phyloP scores from a whole-genome alignment of 1,140 invertebrate species.

The Glossosoma conforme region DNA sequence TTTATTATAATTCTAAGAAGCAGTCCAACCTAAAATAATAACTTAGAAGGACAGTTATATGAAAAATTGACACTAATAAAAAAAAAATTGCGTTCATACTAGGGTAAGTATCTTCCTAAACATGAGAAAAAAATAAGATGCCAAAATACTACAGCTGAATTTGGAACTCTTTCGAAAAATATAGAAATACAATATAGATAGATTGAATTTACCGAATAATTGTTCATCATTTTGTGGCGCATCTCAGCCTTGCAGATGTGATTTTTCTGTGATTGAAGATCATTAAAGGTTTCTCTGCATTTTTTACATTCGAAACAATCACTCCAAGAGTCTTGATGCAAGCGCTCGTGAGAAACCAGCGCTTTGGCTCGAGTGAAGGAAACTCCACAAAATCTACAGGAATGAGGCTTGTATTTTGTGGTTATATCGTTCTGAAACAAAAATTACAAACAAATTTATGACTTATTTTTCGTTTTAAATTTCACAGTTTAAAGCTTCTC shows the following conservation, averaged over 20 bases:
- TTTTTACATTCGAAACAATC: slow-evolving; percentile 33
- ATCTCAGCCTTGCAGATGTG: slow-evolving; percentile 32
- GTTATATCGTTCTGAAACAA: slow-evolving; percentile 9
- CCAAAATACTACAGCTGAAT: too few species aligned
- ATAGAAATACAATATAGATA: too few species aligned
- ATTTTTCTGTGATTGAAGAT: slow-evolving; percentile 42
- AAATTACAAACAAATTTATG: slow-evolving; percentile 20
- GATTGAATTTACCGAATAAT: too few species aligned
- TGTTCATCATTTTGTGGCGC: too few species aligned
- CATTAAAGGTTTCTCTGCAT: slow-evolving; percentile 34
- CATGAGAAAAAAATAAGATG: too few species aligned
- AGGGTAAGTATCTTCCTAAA: too few species aligned
- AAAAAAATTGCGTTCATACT: too few species aligned
- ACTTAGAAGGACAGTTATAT: too few species aligned
- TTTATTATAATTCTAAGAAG: too few species aligned
- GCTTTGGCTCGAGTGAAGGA: slow-evolving; percentile 37
- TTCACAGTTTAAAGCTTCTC: slow-evolving; percentile 19
- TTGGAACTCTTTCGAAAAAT: too few species aligned
- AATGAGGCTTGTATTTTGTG: slow-evolving; percentile 27
- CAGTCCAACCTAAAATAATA: too few species aligned
- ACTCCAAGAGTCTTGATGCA: slow-evolving; percentile 15
- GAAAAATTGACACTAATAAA: too few species aligned
- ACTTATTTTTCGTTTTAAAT: slow-evolving; percentile 27
- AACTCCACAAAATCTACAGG: slow-evolving; percentile 39
- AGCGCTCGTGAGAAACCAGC: slow-evolving; percentile 34